Evolutionary conservation across 2,113 vertebrate species (phyloP), one percentile per base, ranked within the genome.

Genomic region (Ammodytes marinus): DNA sequence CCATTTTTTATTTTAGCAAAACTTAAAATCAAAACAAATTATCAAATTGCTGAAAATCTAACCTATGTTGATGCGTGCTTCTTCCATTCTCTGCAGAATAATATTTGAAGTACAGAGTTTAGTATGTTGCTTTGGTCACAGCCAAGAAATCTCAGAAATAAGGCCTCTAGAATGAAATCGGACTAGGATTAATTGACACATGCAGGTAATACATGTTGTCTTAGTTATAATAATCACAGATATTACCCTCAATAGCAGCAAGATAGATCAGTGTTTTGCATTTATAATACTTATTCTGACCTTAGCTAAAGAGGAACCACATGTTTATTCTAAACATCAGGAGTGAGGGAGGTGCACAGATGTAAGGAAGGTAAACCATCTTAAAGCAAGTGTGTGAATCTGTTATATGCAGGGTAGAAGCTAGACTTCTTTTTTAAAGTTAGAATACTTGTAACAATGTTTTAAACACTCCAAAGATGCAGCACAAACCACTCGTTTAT

Each of bases 151-250:
- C 55, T 70, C 39, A 54, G 55, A 82, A 80, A 86, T 74, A 71
- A 61, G 54, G 46, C 35, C 72, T 79, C 43, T 59, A 77, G 37
- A 79, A 90, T 84, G 74, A 88, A 83, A 69, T 49, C 42, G n/a
- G 79, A 85, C 85, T 81, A 78, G 50, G 39, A 64, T 47, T 68
- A 50, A 81, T 45, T 76, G 63, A 74, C 59, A 79, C 66, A 74
- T 82, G 69, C 52, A 71, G 43, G 15, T 75, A 65, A 79, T 60
- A 46, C 47, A 27, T 27, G 27, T 27, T 27, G 27, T 27, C 27
- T 27, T 27, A 27, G 27, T 27, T 27, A 27, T 27, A 27, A 27
- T 27, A 27, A 27, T 27, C 27, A 27, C 2, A 27, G 27, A 27
- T 27, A 27, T 27, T 27, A 27, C 27, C 27, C 27, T 69, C 4